Base-by-base conservation (phyloP, 2,113 vertebrate genomes). In the Nycticorax nycticorax region DNA sequence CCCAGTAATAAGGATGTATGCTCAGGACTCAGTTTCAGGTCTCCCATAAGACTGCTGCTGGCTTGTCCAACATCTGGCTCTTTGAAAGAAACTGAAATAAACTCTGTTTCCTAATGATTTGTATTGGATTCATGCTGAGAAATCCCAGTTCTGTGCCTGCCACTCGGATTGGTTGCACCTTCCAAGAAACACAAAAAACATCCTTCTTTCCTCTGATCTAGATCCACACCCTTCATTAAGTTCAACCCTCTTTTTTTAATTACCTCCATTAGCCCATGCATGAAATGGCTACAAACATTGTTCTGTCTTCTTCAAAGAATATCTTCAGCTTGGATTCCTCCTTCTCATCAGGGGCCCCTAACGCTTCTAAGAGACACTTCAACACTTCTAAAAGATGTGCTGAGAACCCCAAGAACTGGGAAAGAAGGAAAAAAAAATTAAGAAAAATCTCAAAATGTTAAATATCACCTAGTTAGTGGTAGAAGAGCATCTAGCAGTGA, bases 11-110 rank as follows among this genome's bases (percentile, higher is more conserved):
- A 92, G 81, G 62, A 71, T 59, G 13, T 63, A 47, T 80, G 45
- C 37, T 79, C 74, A 88, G 30, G 12, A 52, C 30, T 59, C 48
- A 23, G 12, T 84, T 80, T 86, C 64, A 74, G 28, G 8, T 89
- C 14, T 93, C 26, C 45, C 1, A 1, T 59, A 73, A 67, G 50
- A 59, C 17, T 73, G 5, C 32, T 80, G 35, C 8, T 90, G n/a
- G 12, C 50, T 88, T 89, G 30, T 83, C 24, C 37, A 57, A 35
- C 6, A 41, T 56, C 39, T 71, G 75, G 17, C 11, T 93, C 64
- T 91, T 90, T 35, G 24, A 91, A 91, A 67, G 22, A 81, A 57
- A 52, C 14, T n/a, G 71, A 74, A 91, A 86, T 47, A 89, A 96
- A 74, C 20, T 43, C 21, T 18, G 2, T 88, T 80, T 93, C 50